phyloP scores from a whole-genome alignment of 2,888 invertebrate genomes.

The Zhengitettix transpicula region DNA sequence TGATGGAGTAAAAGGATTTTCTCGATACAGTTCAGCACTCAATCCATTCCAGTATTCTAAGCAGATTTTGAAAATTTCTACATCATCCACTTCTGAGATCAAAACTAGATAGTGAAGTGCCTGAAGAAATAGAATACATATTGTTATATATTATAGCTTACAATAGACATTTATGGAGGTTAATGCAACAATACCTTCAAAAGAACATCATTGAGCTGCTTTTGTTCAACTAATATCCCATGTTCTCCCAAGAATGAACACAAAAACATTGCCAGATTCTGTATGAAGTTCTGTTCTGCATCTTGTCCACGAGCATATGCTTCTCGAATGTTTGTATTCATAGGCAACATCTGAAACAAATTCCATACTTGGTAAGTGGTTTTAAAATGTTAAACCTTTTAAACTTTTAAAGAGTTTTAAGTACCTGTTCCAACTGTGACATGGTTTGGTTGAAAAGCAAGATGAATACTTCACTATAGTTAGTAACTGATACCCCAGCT shows the following conservation, averaged over 20 bases:
- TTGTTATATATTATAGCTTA: neutral
- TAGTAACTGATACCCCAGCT: conserved; percentile 73
- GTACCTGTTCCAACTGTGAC: conserved; percentile 63
- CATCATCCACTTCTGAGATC: conserved; percentile 96
- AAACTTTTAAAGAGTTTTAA: too few species aligned
- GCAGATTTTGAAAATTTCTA: conserved; percentile 99
- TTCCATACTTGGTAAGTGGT: neutral
- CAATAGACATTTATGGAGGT: too few species aligned
- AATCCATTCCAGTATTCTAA: conserved; percentile 97
- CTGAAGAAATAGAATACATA: conserved; percentile 13
- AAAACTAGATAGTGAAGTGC: conserved; percentile 74
- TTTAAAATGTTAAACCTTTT: too few species aligned
- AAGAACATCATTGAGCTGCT: conserved; percentile 56
- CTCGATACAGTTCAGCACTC: conserved; percentile 81
- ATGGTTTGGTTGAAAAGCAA: conserved; percentile 82
- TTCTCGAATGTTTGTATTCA: conserved; percentile 79
- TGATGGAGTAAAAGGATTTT: conserved; percentile 49
- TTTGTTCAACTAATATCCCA: conserved; percentile 71
- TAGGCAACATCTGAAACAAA: conserved; percentile 56
- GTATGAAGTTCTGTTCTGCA: conserved; percentile 97
- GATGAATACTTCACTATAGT: conserved; percentile 87
- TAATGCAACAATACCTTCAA: conserved; percentile 34
- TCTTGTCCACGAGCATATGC: conserved; percentile 89
- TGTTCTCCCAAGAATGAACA: conserved; percentile 95
- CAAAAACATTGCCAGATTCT: conserved; percentile 92